Evolutionary conservation across 2,797 vertebrate genomes (phyloP), one percentile per base, ranked within the genome.

Genomic region (Eutrigla gurnardus): DNA sequence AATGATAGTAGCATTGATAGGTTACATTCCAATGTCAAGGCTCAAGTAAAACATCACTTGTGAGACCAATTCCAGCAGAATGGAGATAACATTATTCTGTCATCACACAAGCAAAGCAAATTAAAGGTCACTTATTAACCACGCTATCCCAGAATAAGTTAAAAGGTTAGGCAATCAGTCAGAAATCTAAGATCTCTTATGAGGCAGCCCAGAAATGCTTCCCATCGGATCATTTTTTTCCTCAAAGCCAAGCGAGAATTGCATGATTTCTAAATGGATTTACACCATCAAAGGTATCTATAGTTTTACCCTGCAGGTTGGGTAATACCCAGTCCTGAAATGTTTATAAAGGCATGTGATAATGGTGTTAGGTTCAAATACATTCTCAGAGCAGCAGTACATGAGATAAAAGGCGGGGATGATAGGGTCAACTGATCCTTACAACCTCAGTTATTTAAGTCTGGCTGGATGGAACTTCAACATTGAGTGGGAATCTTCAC

Each of bases 131-230:
- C 25, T 25, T 25, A 25, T 25, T 25, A 25, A 25, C 25, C 35
- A 35, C 42, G 43, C 73, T 78, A 42, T 63, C 60, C 60, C 25
- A 64, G 43, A 66, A 75, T 17, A 75, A 50, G 14, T 40, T 68
- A 40, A 37, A 39, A 40, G 75, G 66, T 64, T 53, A 2, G 25
- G 55, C 54, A 82, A 73, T 80, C 77, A 78, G 57, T 73, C 69
- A 58, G 55, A 70, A 73, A 81, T 75, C 75, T 70, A 76, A 81
- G 77, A 73, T 73, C 75, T 73, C 50, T 75, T 69, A 84, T 73
- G 70, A 88, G 58, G 68, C 75, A 70, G 70, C 70, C 49, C 60
- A 63, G 65, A 65, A 65, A 53, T 54, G 46, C 64, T 73, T 72
- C 49, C 75, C 72, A 62, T 89, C 65, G 84, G 75, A 75, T 77